Percentiles rank a stretch among this genome's conserved stretches.
These are phyloP conservation scores for Morelia viridis DNA, from an alignment of 2,797 vertebrate species.

Conservation along the genomic window DNA sequence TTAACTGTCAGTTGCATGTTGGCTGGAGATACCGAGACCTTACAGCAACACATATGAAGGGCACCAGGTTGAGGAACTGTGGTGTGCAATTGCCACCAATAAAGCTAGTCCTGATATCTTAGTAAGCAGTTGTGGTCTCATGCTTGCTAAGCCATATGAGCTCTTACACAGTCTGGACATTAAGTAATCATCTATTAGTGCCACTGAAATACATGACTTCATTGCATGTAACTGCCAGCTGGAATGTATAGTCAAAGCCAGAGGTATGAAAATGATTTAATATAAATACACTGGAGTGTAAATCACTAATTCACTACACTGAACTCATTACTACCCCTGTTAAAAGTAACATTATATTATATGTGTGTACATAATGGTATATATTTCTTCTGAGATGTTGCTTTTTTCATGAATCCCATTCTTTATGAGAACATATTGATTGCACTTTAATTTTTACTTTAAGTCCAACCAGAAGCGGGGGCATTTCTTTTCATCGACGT, in stretches of 20 bases:
- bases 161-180: not conserved
- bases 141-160: not conserved
- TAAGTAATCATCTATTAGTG: too few relatives aligned
- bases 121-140: not conserved
- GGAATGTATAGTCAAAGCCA: not conserved
- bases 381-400: not conserved
- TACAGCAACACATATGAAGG: not conserved
- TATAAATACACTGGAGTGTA: not conserved
- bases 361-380: not conserved
- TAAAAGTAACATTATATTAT: not conserved
- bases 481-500: not conserved
- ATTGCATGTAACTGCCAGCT: not conserved
- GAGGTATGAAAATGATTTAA: not conserved
- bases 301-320: not conserved
- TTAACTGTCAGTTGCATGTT: not conserved
- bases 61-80: not conserved
- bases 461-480: not conserved
- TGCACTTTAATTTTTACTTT: constrained; percentile 8
- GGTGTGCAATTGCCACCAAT: not conserved
- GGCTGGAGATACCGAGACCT: not conserved
- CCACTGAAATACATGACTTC: not conserved
- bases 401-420: not conserved
- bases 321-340: not conserved
- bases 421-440: constrained; percentile 6
- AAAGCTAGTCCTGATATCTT: not conserved